phyloP scores from a whole-genome alignment of 2,797 vertebrate species.

The Silurus aristotelis region DNA sequence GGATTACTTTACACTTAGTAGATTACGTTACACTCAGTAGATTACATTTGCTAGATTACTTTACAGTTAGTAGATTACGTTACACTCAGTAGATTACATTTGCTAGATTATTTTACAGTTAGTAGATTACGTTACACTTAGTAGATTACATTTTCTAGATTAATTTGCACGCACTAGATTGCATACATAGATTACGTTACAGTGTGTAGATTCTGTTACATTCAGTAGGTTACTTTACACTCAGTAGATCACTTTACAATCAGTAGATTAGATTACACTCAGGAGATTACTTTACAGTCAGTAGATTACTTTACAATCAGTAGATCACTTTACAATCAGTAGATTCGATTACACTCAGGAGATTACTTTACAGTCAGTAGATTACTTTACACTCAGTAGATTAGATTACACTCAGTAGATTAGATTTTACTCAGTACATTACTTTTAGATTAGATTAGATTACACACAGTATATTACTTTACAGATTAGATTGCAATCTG shows the following conservation, averaged over 20 bases:
- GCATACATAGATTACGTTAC: no score
- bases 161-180: no score
- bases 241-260: neutral
- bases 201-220: no score
- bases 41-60: neutral
- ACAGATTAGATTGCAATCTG: neutral
- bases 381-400: neutral
- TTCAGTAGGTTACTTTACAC: neutral
- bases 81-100: neutral
- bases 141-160: neutral
- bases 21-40: neutral
- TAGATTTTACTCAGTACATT: neutral
- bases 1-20: neutral
- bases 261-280: neutral
- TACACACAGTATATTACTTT: neutral
- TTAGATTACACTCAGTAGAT: neutral
- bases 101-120: no score
- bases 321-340: neutral
- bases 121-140: no score
- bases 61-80: neutral
- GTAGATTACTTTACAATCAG: neutral
- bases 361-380: neutral
- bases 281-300: neutral
- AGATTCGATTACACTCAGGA: neutral
- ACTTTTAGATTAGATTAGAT: neutral